These are phyloP conservation scores for Seriola rivoliana DNA, from an alignment of 2,113 vertebrate species.

Conservation along the genomic window DNA sequence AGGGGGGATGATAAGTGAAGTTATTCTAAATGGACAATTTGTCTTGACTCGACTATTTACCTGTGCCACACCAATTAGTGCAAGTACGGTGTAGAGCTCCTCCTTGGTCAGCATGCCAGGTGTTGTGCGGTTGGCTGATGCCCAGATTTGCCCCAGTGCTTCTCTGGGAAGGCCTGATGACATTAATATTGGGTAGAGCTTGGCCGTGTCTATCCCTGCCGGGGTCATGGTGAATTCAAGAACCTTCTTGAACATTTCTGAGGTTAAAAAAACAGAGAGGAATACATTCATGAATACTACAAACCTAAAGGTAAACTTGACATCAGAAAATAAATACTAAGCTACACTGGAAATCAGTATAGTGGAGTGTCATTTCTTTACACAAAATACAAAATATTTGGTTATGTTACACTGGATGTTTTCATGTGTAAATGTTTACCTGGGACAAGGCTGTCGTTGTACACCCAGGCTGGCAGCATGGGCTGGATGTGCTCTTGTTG, in stretches of 20 bases:
- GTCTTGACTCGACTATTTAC: slow-evolving; percentile 77
- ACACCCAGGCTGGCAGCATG: slow-evolving; percentile 94
- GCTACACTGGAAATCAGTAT: neutral
- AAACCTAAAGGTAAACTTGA: neutral
- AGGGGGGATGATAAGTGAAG: slow-evolving; percentile 36
- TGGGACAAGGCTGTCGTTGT: slow-evolving; percentile 95
- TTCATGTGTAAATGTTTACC: slow-evolving; percentile 82
- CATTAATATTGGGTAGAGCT: slow-evolving; percentile 98
- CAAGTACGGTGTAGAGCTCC: slow-evolving; percentile 94
- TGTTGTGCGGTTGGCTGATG: slow-evolving; percentile 94
- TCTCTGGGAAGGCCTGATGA: slow-evolving; percentile 97
- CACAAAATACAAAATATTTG: slow-evolving; percentile 4
- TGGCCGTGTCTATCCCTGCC: slow-evolving; percentile 95
- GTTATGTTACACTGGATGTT: neutral
- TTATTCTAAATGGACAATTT: slow-evolving; percentile 42
- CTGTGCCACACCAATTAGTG: slow-evolving; percentile 95
- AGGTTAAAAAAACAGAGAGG: slow-evolving; percentile 14
- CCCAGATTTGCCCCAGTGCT: slow-evolving; percentile 98
- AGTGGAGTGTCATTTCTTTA: neutral
- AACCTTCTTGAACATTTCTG: slow-evolving; percentile 97
- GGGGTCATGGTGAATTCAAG: slow-evolving; percentile 94
- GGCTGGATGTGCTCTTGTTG: slow-evolving; percentile 93
- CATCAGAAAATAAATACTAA: no score
- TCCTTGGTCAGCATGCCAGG: slow-evolving; percentile 98
- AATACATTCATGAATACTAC: neutral